phyloP scores from a whole-genome alignment of 2,797 vertebrate species.

The Heterohyrax brucei region DNA sequence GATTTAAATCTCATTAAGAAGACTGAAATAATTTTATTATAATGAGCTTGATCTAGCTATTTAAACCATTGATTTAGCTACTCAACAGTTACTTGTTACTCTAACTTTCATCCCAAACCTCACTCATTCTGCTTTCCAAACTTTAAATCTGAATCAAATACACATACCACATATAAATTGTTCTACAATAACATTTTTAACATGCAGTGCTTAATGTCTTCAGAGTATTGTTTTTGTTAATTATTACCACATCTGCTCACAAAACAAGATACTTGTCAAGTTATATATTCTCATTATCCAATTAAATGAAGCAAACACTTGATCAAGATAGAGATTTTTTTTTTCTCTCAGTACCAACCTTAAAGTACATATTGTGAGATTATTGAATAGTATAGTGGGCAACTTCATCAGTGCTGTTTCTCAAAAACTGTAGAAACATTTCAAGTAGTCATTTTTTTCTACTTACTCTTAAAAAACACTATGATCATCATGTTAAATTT shows the following conservation, averaged over 20 bases:
- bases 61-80: constrained; percentile 6
- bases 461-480: neutral
- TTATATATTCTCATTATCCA: neutral
- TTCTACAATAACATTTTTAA: neutral
- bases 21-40: neutral
- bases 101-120: neutral
- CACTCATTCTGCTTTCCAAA: neutral
- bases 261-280: constrained; percentile 21
- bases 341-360: neutral
- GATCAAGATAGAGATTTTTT: neutral
- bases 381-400: neutral
- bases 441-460: neutral
- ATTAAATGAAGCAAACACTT: neutral
- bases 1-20: constrained; percentile 23
- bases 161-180: neutral
- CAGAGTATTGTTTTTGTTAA: neutral
- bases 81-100: neutral
- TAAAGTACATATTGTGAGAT: neutral
- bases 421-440: neutral
- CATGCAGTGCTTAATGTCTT: neutral
- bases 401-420: neutral
- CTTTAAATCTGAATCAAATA: neutral
- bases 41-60: neutral
- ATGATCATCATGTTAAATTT: neutral
- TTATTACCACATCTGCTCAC: neutral